Percentiles rank a stretch among this genome's conserved stretches.
These are phyloP conservation scores for rat (Rattus norvegicus) DNA, from an alignment of 2,113 vertebrate species.

Conservation along the genomic window GRCr8 NC_086022.1:171009501-171010000, in stretches of 20 bases:
- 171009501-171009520: neutral
- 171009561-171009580: neutral
- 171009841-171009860: neutral
- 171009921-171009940: too few relatives aligned
- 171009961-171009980: neutral
- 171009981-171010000: neutral
- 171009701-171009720: neutral
- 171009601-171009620: neutral
- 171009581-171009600: neutral
- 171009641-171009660: neutral
- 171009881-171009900: too few relatives aligned
- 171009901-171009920: too few relatives aligned
- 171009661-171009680: neutral
- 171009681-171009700: neutral
- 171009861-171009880: too few relatives aligned
- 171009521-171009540: neutral
- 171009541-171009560: neutral
- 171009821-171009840: neutral
- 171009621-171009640: neutral
- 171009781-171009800: neutral
- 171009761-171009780: neutral
- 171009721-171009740: neutral
- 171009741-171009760: neutral
- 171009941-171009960: too few relatives aligned
- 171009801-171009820: neutral